Percentiles rank a stretch among this genome's conserved stretches.
Evolutionary conservation across 2,888 invertebrate species (phyloP).

Genomic region (Hydraecia micacea): DNA sequence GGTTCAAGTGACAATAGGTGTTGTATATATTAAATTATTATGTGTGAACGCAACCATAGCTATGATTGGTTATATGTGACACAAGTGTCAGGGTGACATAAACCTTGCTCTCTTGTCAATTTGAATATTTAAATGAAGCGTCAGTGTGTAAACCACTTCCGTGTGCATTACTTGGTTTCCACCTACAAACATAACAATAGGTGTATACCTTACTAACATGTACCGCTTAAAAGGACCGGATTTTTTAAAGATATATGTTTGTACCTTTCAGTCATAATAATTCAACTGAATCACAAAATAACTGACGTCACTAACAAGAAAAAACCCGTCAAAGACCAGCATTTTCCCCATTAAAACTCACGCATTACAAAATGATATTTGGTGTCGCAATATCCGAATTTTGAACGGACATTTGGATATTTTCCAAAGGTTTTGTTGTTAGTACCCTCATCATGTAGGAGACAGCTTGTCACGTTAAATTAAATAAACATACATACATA

Average conservation of each 20-base stretch:
- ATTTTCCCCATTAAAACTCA: slow-evolving; percentile 56
- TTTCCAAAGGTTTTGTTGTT: slow-evolving; percentile 68
- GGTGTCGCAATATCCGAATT: slow-evolving; percentile 63
- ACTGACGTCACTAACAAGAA: background rate
- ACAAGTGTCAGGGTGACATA: background rate
- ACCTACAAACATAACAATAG: background rate
- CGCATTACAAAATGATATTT: slow-evolving; percentile 59
- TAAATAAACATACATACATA: slow-evolving; percentile 67
- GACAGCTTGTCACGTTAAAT: slow-evolving; percentile 69
- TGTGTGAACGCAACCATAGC: background rate
- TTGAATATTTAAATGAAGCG: background rate
- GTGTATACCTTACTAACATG: no score
- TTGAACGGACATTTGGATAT: slow-evolving; percentile 68
- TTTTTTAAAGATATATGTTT: background rate
- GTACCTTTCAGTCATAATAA: background rate
- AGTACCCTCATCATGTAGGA: slow-evolving; percentile 66
- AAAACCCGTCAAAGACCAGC: background rate
- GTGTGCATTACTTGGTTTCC: background rate
- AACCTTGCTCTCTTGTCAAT: background rate
- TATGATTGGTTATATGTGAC: no score
- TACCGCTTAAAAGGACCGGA: background rate
- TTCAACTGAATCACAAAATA: background rate
- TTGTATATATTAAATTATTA: background rate
- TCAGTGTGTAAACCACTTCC: background rate
- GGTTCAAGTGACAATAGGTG: no score